Evolutionary conservation across 2,113 vertebrate genomes (phyloP).

Genomic region (Oryctolagus cuniculus): mOryCun1.1 NC_091433.1:130199001-130199500

Average conservation of each 20-base stretch:
- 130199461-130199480: neutral
- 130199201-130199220: no score
- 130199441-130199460: conserved; percentile 27
- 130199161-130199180: no score
- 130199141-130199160: no score
- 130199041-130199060: neutral
- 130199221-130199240: no score
- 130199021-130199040: neutral
- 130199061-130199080: no score
- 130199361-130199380: neutral
- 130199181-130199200: no score
- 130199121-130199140: no score
- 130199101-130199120: no score
- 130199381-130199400: conserved; percentile 22
- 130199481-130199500: conserved; percentile 2
- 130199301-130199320: conserved; percentile 28
- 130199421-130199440: neutral
- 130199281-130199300: conserved; percentile 49
- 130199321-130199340: neutral
- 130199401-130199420: neutral
- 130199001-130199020: conserved; percentile 51
- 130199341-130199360: conserved; percentile 4
- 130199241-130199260: neutral
- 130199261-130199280: neutral
- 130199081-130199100: no score